Evolutionary conservation across 2,797 vertebrate genomes (phyloP).

Genomic region (Cossypha heuglini): DNA sequence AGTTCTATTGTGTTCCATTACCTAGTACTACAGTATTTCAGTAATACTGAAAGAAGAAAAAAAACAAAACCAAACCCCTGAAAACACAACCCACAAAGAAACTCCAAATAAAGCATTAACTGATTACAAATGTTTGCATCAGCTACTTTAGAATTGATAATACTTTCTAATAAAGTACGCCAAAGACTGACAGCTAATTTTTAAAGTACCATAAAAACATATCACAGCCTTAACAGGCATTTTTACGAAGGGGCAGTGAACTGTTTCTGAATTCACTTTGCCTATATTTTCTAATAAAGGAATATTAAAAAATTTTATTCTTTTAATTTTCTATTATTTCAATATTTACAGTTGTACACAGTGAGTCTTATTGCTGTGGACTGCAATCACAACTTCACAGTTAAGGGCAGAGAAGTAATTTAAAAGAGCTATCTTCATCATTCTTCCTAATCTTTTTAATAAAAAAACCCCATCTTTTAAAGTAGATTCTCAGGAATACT

Average conservation of each 20-base stretch:
- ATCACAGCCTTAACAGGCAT: neutral
- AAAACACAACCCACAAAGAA: neutral
- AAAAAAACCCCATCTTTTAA: neutral
- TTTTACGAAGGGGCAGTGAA: neutral
- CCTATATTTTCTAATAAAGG: neutral
- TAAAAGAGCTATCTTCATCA: neutral
- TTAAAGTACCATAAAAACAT: neutral
- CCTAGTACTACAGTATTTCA: neutral
- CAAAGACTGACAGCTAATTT: neutral
- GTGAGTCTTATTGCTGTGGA: neutral
- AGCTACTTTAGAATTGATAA: neutral
- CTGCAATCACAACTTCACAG: neutral
- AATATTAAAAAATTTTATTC: neutral
- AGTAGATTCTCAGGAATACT: neutral
- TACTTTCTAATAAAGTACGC: neutral
- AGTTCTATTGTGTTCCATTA: neutral
- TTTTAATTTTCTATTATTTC: neutral
- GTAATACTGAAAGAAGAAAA: neutral
- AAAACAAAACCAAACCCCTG: fast-evolving
- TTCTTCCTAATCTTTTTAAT: neutral
- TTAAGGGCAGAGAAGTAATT: neutral
- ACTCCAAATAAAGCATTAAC: neutral
- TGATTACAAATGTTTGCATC: neutral
- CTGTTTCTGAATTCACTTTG: neutral
- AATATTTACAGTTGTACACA: neutral